Conservation (phyloP, 2,888 invertebrate genomes). For the Holacanthella duospinosa region DNA sequence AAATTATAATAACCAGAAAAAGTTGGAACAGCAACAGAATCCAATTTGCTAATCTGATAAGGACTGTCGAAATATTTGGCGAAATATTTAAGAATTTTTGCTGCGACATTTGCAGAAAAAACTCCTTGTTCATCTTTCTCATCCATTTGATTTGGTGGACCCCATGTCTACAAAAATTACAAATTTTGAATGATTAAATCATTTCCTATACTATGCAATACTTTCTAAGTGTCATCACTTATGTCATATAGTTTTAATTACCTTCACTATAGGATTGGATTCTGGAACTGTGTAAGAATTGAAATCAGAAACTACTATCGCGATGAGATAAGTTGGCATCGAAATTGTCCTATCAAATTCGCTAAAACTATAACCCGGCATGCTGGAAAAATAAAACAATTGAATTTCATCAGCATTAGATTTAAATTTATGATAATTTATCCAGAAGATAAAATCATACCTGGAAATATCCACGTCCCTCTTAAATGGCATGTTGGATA, state of each 20-base stretch:
- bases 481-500: not conserved
- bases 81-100: conserved; percentile 1
- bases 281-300: conserved; percentile 12
- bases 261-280: conserved; percentile 15
- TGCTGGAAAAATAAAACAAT: not conserved
- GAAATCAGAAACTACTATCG: conserved; percentile 27
- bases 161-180: conserved; percentile 20
- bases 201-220: not conserved
- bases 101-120: not conserved
- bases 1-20: not conserved
- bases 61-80: not conserved
- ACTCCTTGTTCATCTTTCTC: conserved; percentile 2
- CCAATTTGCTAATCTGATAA: conserved; percentile 9
- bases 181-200: not conserved
- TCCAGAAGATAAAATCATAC: not conserved
- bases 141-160: conserved; percentile 16
- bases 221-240: not conserved
- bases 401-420: too few species aligned
- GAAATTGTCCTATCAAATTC: conserved; percentile 12
- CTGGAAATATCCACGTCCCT: not conserved
- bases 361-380: conserved; percentile 7
- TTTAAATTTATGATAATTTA: not conserved
- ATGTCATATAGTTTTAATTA: not conserved
- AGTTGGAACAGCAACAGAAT: conserved; percentile 7
- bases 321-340: conserved; percentile 26